phyloP scores from a whole-genome alignment of 2,797 vertebrate genomes.

The Apogon talboti region DNA sequence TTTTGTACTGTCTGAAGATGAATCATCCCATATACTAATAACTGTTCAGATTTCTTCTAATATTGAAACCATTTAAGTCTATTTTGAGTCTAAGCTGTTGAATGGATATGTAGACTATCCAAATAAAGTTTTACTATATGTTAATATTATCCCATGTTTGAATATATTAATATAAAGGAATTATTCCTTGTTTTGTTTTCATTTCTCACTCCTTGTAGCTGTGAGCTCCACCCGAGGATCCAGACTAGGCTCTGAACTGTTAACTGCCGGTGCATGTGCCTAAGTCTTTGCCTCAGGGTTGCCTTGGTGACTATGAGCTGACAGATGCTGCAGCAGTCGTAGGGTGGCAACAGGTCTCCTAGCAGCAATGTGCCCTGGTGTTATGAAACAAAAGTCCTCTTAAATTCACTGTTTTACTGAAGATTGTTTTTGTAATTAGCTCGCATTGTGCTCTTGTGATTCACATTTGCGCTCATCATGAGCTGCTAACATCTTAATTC shows the following conservation, averaged over 20 bases:
- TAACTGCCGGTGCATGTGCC: slow-evolving; percentile 6
- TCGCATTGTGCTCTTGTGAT: too few species aligned
- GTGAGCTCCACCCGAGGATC: slow-evolving; percentile 16
- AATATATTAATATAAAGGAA: too few species aligned
- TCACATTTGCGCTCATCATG: too few species aligned
- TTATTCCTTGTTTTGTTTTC: background rate
- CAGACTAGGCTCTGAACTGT: slow-evolving; percentile 34
- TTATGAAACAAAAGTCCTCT: background rate
- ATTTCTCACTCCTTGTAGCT: background rate
- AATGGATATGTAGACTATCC: too few species aligned
- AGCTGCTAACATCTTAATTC: too few species aligned
- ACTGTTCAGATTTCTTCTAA: too few species aligned
- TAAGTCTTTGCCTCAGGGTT: slow-evolving; percentile 52
- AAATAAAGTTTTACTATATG: too few species aligned
- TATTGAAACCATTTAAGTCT: too few species aligned
- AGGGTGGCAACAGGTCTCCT: slow-evolving; percentile 19
- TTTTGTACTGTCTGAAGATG: too few species aligned
- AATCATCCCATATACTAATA: too few species aligned
- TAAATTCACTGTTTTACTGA: background rate
- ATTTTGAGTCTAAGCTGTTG: too few species aligned
- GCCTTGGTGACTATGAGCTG: slow-evolving; percentile 57
- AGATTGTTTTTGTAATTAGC: background rate
- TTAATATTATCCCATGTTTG: too few species aligned
- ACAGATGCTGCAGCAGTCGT: slow-evolving; percentile 40
- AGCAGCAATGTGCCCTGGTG: background rate